Evolutionary conservation across 2,113 vertebrate species (phyloP).

Genomic region (Bostrychus sinensis): DNA sequence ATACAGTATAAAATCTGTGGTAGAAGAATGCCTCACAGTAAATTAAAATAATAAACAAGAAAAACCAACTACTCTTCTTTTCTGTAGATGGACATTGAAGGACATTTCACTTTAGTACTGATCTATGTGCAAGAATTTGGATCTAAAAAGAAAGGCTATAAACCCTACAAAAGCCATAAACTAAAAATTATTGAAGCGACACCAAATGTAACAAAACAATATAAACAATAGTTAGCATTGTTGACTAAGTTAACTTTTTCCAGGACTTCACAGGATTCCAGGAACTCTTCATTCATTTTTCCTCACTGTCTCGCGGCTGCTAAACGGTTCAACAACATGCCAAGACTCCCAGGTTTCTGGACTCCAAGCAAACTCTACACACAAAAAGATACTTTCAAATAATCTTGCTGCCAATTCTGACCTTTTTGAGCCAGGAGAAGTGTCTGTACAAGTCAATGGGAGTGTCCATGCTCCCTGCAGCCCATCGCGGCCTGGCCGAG

Average conservation of each 20-base stretch:
- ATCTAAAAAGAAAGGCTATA: no score
- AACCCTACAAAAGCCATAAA: no score
- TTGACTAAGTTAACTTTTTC: neutral
- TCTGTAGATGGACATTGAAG: no score
- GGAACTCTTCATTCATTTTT: slow-evolving; percentile 1
- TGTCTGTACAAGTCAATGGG: slow-evolving; percentile 96
- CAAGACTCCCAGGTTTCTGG: neutral
- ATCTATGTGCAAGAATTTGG: no score
- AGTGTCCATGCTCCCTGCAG: slow-evolving; percentile 89
- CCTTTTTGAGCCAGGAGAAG: slow-evolving; percentile 95
- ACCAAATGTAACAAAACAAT: no score
- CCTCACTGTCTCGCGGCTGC: neutral
- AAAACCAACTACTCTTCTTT: no score
- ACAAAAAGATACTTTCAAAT: neutral
- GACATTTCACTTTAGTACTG: no score
- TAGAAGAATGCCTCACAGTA: no score
- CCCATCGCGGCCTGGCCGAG: slow-evolving; percentile 85
- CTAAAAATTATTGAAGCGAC: no score
- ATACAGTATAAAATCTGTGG: no score
- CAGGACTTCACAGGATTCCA: neutral
- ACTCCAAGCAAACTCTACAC: neutral
- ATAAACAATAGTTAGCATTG: no score
- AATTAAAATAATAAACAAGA: no score
- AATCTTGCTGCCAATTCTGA: slow-evolving; percentile 70
- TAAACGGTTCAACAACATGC: neutral